Base-by-base conservation (phyloP, 2,113 vertebrate species). In the Clinocottus analis region DNA sequence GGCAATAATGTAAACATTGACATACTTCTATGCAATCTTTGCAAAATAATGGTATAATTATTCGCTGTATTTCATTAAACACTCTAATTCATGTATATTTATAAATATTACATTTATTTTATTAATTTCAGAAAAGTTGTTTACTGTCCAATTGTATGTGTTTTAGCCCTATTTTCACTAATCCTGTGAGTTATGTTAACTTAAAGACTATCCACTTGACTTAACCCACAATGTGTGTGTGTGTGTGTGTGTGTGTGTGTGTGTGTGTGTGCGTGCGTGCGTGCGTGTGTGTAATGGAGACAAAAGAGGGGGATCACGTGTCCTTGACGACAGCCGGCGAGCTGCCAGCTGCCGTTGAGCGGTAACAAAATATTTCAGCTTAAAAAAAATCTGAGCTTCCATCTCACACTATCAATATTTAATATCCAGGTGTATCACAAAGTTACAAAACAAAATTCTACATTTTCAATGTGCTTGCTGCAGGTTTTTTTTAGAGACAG, bases 321-420 rank as follows among this genome's bases (percentile, higher is more conserved):
- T 70, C 83, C 74, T 88, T 87, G 79, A 79, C 79, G 70, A 17
- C 72, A 59, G 72, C 60, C 6, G 67, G 62, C 31, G 31, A 43
- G 73, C 87, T 87, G 78, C 68, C 64, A 31, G 43, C 21, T 37
- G 33, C 31, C 60, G 63, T 10, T 41, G 29, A 1, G 16, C 37
- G 10, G 55, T 7, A 13, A 8, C 25, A 58, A 58, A 16, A 29
- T 58, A 58, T 58, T 16, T 58, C 53, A 56, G 53, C 23, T 53
- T 9, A 3, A 23, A 53, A 11, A 23, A 25, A 25, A 25, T 27
- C 11, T 5, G 51, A 55, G 23, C 23, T 58, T 17, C 14, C 55
- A 58, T 58, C 55, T 55, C 53, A 25, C 53, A 14, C 53, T 3
- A 31, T 17, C 25, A 17, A 58, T 31, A 45, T 47, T 10, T 55